phyloP scores from a whole-genome alignment of 1,140 invertebrate genomes.

The Polypedilum pembai region DNA sequence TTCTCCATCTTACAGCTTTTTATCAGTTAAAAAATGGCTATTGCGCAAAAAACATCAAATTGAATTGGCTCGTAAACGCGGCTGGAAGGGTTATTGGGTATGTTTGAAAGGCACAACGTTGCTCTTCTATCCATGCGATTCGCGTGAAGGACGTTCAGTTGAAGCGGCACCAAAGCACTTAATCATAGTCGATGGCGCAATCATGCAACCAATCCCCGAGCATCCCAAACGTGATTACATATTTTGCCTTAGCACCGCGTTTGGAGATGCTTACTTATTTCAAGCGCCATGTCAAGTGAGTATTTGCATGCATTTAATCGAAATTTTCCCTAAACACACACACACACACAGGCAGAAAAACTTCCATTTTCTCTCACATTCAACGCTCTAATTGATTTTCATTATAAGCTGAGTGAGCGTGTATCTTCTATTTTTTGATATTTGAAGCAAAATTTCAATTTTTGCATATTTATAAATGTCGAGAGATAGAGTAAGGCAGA shows the following conservation, averaged over 20 bases:
- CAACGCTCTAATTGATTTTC: background rate
- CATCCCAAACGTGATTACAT: constrained; percentile 96
- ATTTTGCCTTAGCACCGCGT: constrained; percentile 95
- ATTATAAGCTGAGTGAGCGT: background rate
- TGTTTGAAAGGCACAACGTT: constrained; percentile 94
- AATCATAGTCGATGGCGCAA: constrained; percentile 94
- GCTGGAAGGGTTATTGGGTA: constrained; percentile 98
- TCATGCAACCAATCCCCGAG: constrained; percentile 97
- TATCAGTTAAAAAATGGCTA: constrained; percentile 98
- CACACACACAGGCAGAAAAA: background rate
- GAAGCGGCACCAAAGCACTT: constrained; percentile 90
- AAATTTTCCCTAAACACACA: too few relatives aligned
- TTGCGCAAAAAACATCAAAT: constrained; percentile 94
- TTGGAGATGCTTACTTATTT: constrained; percentile 95
- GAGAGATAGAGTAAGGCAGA: too few relatives aligned
- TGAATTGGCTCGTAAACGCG: constrained; percentile 86
- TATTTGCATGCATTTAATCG: background rate
- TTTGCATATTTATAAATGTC: background rate
- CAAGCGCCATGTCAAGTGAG: constrained; percentile 74
- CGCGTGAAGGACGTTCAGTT: constrained; percentile 79
- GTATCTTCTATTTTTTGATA: background rate
- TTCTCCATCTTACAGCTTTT: constrained; percentile 57
- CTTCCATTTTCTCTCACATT: background rate
- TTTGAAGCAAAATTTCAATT: constrained; percentile 6
- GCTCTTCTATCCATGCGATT: constrained; percentile 93